These are phyloP conservation scores for Kryptolebias ocellatus DNA, from an alignment of 2,797 vertebrate genomes.

Conservation along the genomic window DNA sequence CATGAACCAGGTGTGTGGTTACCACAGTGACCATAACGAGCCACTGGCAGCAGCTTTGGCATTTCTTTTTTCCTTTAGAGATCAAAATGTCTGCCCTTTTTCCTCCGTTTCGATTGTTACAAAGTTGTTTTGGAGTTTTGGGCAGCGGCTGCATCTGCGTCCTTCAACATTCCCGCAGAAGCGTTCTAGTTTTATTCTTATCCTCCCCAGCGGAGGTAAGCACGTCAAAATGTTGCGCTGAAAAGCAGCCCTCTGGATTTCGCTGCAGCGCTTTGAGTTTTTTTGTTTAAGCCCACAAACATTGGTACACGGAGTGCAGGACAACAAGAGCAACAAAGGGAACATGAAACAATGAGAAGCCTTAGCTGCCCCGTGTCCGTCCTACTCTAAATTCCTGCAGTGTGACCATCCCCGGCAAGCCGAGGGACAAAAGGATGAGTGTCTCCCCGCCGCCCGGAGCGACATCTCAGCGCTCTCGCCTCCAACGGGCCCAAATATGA, in stretches of 20 bases:
- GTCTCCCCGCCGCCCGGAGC: conserved; percentile 74
- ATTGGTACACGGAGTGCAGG: conserved; percentile 35
- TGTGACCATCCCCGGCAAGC: conserved; percentile 62
- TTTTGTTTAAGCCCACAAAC: conserved; percentile 43
- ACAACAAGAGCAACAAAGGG: conserved; percentile 51
- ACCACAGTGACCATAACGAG: too few species aligned
- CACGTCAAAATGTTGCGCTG: too few species aligned
- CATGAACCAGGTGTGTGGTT: too few species aligned
- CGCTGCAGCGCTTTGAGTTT: neutral
- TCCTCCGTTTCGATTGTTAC: too few species aligned
- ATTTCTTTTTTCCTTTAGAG: too few species aligned
- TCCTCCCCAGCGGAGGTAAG: too few species aligned
- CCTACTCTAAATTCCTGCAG: conserved; percentile 80
- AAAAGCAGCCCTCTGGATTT: neutral
- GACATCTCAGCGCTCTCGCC: conserved; percentile 83
- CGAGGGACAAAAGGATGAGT: conserved; percentile 77
- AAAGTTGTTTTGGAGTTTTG: too few species aligned
- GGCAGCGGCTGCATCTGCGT: too few species aligned
- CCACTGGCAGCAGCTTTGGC: too few species aligned
- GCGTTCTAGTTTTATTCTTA: too few species aligned
- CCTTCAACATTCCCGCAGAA: too few species aligned
- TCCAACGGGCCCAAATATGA: conserved; percentile 79
- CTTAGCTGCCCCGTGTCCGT: conserved; percentile 66
- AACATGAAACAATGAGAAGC: conserved; percentile 67
- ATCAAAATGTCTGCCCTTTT: too few species aligned